phyloP scores from a whole-genome alignment of 1,140 invertebrate genomes.

The Neodiprion lecontei region DNA sequence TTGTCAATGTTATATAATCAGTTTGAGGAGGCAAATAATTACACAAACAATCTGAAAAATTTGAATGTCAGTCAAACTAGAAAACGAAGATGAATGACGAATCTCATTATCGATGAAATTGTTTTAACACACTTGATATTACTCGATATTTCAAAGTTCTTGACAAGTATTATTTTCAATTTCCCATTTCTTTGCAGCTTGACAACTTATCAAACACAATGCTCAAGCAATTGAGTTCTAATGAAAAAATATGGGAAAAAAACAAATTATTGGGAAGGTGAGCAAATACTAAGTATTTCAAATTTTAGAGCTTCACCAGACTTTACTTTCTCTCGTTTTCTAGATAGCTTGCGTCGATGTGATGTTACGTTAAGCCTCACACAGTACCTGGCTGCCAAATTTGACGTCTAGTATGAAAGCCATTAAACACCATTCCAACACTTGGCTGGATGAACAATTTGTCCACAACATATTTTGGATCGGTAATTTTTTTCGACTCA shows the following conservation, averaged over 20 bases:
- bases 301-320: no score
- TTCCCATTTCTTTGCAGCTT: no score
- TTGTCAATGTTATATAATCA: slow-evolving; percentile 33
- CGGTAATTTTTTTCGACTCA: slow-evolving; percentile 16
- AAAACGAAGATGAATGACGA: no score
- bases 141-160: no score
- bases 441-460: slow-evolving; percentile 43
- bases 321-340: not conserved
- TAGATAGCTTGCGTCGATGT: not conserved
- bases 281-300: no score
- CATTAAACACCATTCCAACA: slow-evolving; percentile 36
- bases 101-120: no score
- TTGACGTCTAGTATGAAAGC: not conserved
- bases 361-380: not conserved
- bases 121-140: no score
- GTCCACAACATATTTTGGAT: slow-evolving; percentile 22
- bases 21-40: slow-evolving; percentile 31
- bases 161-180: no score
- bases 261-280: no score
- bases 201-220: no score
- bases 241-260: no score
- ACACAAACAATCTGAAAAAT: not conserved
- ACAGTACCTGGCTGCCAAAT: not conserved
- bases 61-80: not conserved
- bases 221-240: no score